Percentiles rank a stretch among this genome's conserved stretches.
Conservation (phyloP, 2,888 invertebrate genomes). For the Eilema caniola region DNA sequence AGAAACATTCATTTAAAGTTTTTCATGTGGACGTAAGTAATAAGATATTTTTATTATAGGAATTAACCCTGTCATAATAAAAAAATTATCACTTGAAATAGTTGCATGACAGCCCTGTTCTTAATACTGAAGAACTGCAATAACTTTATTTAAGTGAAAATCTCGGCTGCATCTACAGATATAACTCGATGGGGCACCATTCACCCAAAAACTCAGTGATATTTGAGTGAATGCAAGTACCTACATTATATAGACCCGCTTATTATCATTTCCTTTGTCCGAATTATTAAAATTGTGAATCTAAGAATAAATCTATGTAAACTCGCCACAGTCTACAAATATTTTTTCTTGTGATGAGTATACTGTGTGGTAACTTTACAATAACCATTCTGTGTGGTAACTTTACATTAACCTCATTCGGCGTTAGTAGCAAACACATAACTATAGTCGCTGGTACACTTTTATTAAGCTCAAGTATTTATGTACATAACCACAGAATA, state of each 20-base stretch:
- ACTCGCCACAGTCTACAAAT: no score
- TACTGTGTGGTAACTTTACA: no score
- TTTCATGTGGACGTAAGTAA: background rate
- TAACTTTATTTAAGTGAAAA: no score
- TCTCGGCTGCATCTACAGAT: background rate
- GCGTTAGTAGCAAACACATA: background rate
- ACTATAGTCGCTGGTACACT: background rate
- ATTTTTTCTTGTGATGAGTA: no score
- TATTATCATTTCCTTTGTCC: background rate
- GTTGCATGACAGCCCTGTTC: background rate
- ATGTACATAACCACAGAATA: background rate
- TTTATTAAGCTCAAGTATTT: background rate
- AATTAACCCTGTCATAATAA: no score
- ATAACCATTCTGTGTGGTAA: no score
- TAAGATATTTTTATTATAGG: background rate
- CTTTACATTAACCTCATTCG: background rate
- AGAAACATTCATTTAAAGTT: conserved; percentile 12
- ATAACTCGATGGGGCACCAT: background rate
- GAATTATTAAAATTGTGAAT: background rate
- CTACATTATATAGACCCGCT: no score
- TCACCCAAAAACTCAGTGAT: background rate
- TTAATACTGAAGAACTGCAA: no score
- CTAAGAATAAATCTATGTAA: no score
- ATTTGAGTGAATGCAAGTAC: background rate
- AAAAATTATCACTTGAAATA: background rate